Percentiles rank a stretch among this genome's conserved stretches.
phyloP scores from a whole-genome alignment of 2,113 vertebrate species.

The Megatriorchis doriae region DNA sequence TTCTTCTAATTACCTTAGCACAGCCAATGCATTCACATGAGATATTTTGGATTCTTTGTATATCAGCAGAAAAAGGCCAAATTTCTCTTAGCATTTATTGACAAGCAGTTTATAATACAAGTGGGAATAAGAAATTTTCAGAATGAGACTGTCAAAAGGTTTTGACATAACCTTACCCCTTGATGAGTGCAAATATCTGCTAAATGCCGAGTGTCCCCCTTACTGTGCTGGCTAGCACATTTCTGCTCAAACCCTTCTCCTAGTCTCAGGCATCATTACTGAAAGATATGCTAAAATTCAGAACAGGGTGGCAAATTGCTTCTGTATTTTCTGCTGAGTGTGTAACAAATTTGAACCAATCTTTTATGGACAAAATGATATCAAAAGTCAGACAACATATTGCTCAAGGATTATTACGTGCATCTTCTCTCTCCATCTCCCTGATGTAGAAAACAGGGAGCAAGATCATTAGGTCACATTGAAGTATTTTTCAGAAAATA shows the following conservation, averaged over 20 bases:
- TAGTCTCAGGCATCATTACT: neutral
- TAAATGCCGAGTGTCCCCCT: neutral
- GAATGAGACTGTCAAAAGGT: neutral
- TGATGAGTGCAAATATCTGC: neutral
- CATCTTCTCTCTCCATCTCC: neutral
- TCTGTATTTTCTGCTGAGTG: neutral
- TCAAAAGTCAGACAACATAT: neutral
- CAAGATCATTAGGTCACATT: neutral
- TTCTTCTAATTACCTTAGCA: neutral
- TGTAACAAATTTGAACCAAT: neutral
- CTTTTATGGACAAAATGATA: neutral
- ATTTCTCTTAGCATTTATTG: neutral
- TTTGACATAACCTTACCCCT: conserved; percentile 16
- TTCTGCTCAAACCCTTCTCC: neutral
- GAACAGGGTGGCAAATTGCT: neutral
- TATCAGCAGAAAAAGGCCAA: neutral
- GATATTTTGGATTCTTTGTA: neutral
- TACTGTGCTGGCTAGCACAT: neutral
- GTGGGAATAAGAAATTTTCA: neutral
- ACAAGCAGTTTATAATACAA: neutral
- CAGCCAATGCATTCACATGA: neutral
- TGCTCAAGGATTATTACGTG: neutral
- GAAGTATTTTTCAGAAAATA: conserved; percentile 15
- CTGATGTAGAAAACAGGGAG: neutral
- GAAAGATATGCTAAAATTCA: conserved; percentile 11